Conservation (phyloP, 2,113 vertebrate genomes). For the Mobula birostris region DNA sequence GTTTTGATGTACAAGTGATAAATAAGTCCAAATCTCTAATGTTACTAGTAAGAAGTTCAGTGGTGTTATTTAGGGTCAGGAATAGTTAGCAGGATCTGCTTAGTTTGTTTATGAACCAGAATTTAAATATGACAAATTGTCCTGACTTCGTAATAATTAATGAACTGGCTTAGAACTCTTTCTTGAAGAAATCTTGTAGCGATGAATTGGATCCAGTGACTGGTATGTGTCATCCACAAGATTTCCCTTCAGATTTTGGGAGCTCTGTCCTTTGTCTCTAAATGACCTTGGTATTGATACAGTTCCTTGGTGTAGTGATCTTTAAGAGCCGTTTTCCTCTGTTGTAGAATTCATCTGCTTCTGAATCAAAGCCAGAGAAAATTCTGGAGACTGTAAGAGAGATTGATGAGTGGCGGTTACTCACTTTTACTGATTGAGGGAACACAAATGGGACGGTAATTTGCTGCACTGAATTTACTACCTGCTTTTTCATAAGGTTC, state of each 20-base stretch:
- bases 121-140: background rate
- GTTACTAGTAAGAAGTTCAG: background rate
- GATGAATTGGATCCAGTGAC: background rate
- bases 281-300: background rate
- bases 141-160: background rate
- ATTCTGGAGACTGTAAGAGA: background rate
- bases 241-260: background rate
- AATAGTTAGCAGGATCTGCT: background rate
- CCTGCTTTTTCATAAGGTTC: no score
- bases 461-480: no score
- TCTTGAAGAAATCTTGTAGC: background rate
- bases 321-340: no score
- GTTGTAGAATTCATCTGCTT: background rate
- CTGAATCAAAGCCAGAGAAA: background rate
- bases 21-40: background rate
- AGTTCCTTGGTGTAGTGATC: no score
- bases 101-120: background rate
- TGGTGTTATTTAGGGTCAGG: background rate
- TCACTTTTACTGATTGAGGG: no score
- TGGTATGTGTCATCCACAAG: background rate
- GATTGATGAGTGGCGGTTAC: background rate
- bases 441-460: no score
- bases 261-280: background rate
- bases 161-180: background rate
- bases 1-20: no score